Percentiles rank a stretch among this genome's conserved stretches.
phyloP scores from a whole-genome alignment of 2,113 vertebrate species.

The Scomber scombrus region DNA sequence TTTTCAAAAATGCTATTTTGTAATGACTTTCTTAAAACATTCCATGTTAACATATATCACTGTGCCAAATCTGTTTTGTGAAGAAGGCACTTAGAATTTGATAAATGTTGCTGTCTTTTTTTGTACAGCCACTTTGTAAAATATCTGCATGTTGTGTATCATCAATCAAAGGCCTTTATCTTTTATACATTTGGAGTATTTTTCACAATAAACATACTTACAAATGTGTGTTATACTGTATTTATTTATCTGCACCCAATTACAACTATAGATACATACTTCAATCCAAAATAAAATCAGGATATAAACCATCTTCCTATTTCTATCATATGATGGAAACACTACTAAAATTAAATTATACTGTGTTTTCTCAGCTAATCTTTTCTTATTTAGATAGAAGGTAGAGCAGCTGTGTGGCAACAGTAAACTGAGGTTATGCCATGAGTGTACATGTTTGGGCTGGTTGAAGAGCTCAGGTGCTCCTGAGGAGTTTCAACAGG shows the following conservation, averaged over 20 bases:
- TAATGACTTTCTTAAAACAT: slow-evolving; percentile 53
- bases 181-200: slow-evolving; percentile 79
- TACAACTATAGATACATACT: neutral
- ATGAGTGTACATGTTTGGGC: slow-evolving; percentile 55
- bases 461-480: slow-evolving; percentile 28
- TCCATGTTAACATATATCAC: slow-evolving; percentile 36
- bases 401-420: too few species aligned
- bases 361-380: too few species aligned
- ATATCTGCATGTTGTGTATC: slow-evolving; percentile 74
- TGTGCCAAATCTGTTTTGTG: slow-evolving; percentile 62
- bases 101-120: slow-evolving; percentile 45
- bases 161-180: slow-evolving; percentile 67
- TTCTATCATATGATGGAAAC: too few species aligned
- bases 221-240: slow-evolving; percentile 24
- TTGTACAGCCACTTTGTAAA: slow-evolving; percentile 61
- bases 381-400: too few species aligned
- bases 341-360: too few species aligned
- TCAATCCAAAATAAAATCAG: neutral
- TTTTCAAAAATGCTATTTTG: slow-evolving; percentile 37
- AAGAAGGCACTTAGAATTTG: slow-evolving; percentile 37
- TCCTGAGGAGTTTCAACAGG: slow-evolving; percentile 56
- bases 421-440: neutral
- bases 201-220: slow-evolving; percentile 81
- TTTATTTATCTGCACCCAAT: too few species aligned
- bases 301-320: too few species aligned